Conservation (phyloP, 2,113 vertebrate species). For the Equus quagga region DNA sequence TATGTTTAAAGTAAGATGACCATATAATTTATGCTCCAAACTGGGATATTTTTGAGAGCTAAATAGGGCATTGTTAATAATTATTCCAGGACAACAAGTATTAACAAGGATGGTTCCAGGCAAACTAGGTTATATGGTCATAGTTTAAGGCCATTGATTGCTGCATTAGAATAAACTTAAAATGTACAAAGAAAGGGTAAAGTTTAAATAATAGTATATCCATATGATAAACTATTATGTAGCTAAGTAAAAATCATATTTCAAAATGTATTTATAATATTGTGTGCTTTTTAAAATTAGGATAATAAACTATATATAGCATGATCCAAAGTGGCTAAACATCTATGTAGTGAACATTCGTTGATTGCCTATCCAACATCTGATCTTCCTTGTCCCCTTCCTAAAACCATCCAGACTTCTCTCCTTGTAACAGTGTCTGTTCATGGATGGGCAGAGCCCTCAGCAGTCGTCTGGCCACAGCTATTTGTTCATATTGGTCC, state of each 20-base stretch:
- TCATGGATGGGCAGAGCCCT: background rate
- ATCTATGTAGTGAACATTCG: background rate
- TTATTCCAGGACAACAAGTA: background rate
- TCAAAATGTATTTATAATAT: background rate
- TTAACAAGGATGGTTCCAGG: background rate
- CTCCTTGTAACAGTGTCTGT: background rate
- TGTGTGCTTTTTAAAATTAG: background rate
- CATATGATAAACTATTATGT: background rate
- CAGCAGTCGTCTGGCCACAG: background rate
- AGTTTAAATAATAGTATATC: background rate
- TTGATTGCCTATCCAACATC: background rate
- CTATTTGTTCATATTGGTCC: background rate
- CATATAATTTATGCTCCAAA: background rate
- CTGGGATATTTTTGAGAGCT: background rate
- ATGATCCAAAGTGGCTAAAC: background rate
- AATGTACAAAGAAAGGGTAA: background rate
- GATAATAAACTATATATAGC: background rate
- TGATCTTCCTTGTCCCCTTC: background rate
- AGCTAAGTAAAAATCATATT: conserved; percentile 44
- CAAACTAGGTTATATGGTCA: background rate
- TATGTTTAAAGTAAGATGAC: conserved; percentile 13
- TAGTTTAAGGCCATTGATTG: conserved; percentile 1
- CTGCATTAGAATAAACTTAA: background rate
- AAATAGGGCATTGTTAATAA: conserved; percentile 8
- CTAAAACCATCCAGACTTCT: background rate